Evolutionary conservation across 1,140 invertebrate genomes (phyloP), one percentile per base, ranked within the genome.

Genomic region (Cephus cinctus): DNA sequence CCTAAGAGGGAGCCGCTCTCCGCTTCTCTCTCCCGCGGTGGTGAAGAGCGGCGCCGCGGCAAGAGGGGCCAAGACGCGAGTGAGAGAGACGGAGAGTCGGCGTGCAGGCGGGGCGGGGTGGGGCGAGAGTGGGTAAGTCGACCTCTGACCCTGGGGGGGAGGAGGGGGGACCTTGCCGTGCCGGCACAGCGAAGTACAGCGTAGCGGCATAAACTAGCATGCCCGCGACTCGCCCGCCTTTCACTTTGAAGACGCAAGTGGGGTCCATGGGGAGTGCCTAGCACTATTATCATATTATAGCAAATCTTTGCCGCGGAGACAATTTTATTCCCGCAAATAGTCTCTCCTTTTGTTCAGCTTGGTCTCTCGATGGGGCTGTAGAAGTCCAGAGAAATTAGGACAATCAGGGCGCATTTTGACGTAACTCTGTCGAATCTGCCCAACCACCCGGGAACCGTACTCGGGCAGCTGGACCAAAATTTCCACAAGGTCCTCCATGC

Each of bases 211-310:
- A 67, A 69, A 67, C 61, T 65, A 65, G 61, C 66, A 62, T 59
- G 68, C 57, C 51, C 57, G 45, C 63, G 67, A 67, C 67, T 69
- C 66, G 70, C 71, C 70, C 69, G 71, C 71, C 71, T 74, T 73
- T 74, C 71, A 71, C 71, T 73, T 72, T 53, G 66, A 67, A 69
- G 70, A 71, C 65, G 66, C 69, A 61, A 68, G 63, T 14, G 42
- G 18, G 34, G 23, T 15, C 50, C 52, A 40, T 50, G 57, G 60
- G 61, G 63, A 68, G 63, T 67, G 65, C 65, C 65, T 49, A 12
- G 63, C 58, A 61, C 61, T 62, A 71, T 71, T 71, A 73, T 72
- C 69, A 65, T 71, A 68, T 69, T 70, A 70, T 69, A 64, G 61
- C 54, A 59, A 68, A 71, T 67, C 61, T 63, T 42, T 36, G 52